Evolutionary conservation across 1,140 invertebrate genomes (phyloP), one percentile per base, ranked within the genome.

Genomic region (Brachionus rotundiformis): DNA sequence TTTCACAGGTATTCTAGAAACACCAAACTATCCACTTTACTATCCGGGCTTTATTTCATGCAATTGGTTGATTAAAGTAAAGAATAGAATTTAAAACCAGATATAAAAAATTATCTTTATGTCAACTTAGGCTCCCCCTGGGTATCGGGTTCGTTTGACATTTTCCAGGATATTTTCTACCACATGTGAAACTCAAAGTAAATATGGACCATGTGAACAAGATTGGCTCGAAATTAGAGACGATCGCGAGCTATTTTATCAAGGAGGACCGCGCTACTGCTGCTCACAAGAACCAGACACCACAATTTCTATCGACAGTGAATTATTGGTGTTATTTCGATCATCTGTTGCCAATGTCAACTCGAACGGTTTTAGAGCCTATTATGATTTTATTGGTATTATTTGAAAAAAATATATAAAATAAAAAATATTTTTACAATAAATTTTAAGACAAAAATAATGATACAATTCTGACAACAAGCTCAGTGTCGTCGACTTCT

Each of bases 401-500:
- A 19, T 73, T 47, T n/a, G 11, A 47, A 47, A 16, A 16, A 39
- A n/a, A n/a, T 16, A 13, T 8, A 16, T 0, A 7, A 36, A 16
- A 36, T 33, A 2, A 1, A 1, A 68, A n/a, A 41, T 11, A 41
- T 41, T 33, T 68, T 3, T 39, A 16, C n/a, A 68, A 7, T 33
- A 31, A 36, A 16, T 16, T 44, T 27, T 25, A 73, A 54, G 47
- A 54, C 19, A 54, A 54, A 25, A 73, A 44, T 41, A 11, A 27
- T 6, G 36, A 47, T 44, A 41, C 25, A 47, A 73, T 27, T 25
- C 11, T 39, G 16, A 25, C 68, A 41, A 73, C 68, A 29, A 44
- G 2, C 25, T 23, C 68, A 73, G 41, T 25, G 25, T 25, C 39
- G 11, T 31, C 68, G 4, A 73, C 19, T 44, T 25, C 93, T 96